These are phyloP conservation scores for Calliphora vomitoria DNA, from an alignment of 2,888 invertebrate genomes.

Conservation along the genomic window DNA sequence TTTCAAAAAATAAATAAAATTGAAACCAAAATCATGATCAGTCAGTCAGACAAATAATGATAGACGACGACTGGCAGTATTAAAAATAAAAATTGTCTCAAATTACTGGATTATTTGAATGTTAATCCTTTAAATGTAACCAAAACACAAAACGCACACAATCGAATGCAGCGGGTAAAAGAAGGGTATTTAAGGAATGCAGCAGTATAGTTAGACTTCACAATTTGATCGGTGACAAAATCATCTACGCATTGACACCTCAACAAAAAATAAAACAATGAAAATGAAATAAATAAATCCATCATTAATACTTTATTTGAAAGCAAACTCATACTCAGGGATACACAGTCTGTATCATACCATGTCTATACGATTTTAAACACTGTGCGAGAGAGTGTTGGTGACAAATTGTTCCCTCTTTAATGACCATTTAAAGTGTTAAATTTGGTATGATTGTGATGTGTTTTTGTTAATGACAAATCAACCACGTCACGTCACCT, in stretches of 20 bases:
- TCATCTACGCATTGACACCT: constrained; percentile 70
- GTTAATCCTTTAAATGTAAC: constrained; percentile 72
- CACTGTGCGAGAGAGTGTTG: constrained; percentile 14
- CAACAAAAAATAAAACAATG: constrained; percentile 17
- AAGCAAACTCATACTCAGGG: constrained; percentile 15
- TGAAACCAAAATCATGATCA: constrained; percentile 41
- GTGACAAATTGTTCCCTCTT: constrained; percentile 63
- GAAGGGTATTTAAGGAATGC: constrained; percentile 55
- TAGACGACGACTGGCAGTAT: constrained; percentile 25
- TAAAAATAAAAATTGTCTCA: constrained; percentile 67
- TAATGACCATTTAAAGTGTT: constrained; percentile 68
- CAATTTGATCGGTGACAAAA: constrained; percentile 68
- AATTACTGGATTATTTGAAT: constrained; percentile 67
- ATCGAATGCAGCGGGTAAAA: constrained; percentile 23
- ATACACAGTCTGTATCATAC: neutral
- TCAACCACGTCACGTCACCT: constrained; percentile 37
- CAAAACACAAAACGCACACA: constrained; percentile 29
- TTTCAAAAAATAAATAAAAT: constrained; percentile 50
- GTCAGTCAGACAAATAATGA: constrained; percentile 37
- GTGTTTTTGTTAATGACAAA: constrained; percentile 50
- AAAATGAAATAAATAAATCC: constrained; percentile 34
- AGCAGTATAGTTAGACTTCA: constrained; percentile 21
- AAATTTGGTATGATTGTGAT: constrained; percentile 29
- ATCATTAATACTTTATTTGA: constrained; percentile 55
- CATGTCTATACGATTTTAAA: neutral